Conservation (phyloP, 2,888 invertebrate genomes). For the Watsonalla cultraria region DNA sequence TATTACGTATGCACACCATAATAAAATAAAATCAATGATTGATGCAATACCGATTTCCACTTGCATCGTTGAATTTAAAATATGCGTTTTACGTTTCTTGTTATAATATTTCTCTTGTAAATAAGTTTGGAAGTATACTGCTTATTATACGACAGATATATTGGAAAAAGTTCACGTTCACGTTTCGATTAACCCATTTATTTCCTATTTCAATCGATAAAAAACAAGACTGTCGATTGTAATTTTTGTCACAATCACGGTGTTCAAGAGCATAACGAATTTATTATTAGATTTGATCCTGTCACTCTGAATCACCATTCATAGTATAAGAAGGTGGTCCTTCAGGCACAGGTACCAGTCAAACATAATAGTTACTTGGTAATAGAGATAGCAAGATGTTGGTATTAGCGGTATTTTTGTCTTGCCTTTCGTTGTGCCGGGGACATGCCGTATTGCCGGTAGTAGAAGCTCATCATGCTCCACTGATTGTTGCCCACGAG, state of each 20-base stretch:
- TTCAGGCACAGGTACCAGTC: constrained; percentile 35
- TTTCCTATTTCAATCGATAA: constrained; percentile 29
- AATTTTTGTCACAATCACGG: constrained; percentile 42
- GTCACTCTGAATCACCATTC: constrained; percentile 53
- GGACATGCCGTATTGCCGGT: constrained; percentile 48
- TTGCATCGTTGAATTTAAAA: background rate
- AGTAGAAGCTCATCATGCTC: constrained; percentile 35
- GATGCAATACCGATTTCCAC: constrained; percentile 8
- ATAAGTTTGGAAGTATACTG: background rate
- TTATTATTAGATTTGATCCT: constrained; percentile 50
- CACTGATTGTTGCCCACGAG: constrained; percentile 34
- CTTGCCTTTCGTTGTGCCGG: constrained; percentile 40
- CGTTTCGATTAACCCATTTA: constrained; percentile 18
- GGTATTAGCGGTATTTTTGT: constrained; percentile 35
- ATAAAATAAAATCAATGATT: constrained; percentile 23
- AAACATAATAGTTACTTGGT: constrained; percentile 16
- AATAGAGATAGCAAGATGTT: constrained; percentile 40
- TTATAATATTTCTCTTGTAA: background rate
- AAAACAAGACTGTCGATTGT: constrained; percentile 37
- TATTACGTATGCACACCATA: constrained; percentile 22
- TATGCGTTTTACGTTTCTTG: background rate
- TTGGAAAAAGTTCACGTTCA: constrained; percentile 9
- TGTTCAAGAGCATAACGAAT: constrained; percentile 53
- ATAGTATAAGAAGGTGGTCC: constrained; percentile 54
- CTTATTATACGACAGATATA: constrained; percentile 6